Conservation (phyloP, 2,888 invertebrate species). For the Pegoplata infirma region DNA sequence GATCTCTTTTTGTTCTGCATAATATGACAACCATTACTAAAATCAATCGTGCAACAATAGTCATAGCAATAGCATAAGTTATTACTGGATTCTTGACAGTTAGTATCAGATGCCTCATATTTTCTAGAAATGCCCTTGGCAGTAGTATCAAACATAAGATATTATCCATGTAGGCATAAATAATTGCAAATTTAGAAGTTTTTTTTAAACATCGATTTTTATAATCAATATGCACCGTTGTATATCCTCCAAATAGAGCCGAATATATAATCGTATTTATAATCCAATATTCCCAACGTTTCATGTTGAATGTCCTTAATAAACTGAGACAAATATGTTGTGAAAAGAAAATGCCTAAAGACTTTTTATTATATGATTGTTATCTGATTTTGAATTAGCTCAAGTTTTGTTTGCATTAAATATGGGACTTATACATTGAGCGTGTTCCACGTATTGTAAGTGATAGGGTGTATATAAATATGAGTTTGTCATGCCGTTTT, state of each 20-base stretch:
- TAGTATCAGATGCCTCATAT: neutral
- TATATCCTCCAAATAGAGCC: neutral
- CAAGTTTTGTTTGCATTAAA: too few species aligned
- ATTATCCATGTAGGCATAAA: neutral
- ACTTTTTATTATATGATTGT: too few species aligned
- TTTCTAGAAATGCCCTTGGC: neutral
- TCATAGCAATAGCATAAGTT: neutral
- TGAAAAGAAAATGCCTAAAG: neutral
- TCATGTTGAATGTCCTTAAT: neutral
- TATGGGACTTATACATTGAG: too few species aligned
- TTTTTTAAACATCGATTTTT: neutral
- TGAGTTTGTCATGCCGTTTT: too few species aligned
- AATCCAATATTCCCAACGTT: neutral
- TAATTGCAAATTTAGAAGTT: neutral
- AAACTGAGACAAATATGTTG: neutral
- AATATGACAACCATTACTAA: neutral
- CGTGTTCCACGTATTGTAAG: too few species aligned
- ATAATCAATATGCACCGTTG: constrained; percentile 8
- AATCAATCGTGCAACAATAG: neutral
- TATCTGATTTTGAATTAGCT: too few species aligned
- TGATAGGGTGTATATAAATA: too few species aligned
- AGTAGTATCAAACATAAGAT: neutral
- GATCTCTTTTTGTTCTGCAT: constrained; percentile 3
- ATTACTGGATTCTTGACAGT: neutral
- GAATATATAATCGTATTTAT: neutral